Base-by-base conservation (phyloP, 2,888 invertebrate genomes). In the Yponomeuta malinellus region DNA sequence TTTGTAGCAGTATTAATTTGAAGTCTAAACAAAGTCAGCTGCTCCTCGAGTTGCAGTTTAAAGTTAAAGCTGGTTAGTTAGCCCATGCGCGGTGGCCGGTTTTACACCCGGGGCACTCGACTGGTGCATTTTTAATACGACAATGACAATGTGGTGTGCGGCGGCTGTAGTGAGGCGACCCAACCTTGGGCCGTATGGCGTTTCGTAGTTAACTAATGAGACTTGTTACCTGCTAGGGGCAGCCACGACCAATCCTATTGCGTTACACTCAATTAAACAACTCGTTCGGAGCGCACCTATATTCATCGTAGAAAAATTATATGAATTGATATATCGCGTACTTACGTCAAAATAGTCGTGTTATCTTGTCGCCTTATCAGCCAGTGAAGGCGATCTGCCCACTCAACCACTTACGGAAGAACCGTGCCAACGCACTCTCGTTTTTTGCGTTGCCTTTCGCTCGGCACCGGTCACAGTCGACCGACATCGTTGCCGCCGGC, bases 371-470 rank as follows among this genome's bases (percentile, higher is more conserved):
- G 73, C 78, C 85, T 88, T 90, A 90, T 92, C 91, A 87, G 83
- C 76, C 84, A 78, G 81, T 75, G 73, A 74, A 74, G 59, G 31
- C 75, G 84, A 82, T 82, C 80, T 80, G 79, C 78, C 81, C 86
- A 85, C 86, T 85, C 86, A 82, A 83, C 78, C 89, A 89, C 84
- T 91, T 84, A 85, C 83, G 84, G 83, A 84, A 85, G 85, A 86
- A 81, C 82, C 84, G 89, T 83, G 85, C 83, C 82, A 83, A 85
- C 85, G 87, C 82, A 86, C 88, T 89, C 89, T 88, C 87, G 82
- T 84, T 86, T 89, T 86, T 87, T 78, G 79, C 79, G 80, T 79
- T 81, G 86, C 88, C 89, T 90, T 90, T 90, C 88, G 89, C 88
- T 84, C 76, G 78, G 75, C 79, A 76, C 78, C 81, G 81, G 85